Conservation (phyloP, 1,140 invertebrate genomes). For the Gonatopus flavifemur region DNA sequence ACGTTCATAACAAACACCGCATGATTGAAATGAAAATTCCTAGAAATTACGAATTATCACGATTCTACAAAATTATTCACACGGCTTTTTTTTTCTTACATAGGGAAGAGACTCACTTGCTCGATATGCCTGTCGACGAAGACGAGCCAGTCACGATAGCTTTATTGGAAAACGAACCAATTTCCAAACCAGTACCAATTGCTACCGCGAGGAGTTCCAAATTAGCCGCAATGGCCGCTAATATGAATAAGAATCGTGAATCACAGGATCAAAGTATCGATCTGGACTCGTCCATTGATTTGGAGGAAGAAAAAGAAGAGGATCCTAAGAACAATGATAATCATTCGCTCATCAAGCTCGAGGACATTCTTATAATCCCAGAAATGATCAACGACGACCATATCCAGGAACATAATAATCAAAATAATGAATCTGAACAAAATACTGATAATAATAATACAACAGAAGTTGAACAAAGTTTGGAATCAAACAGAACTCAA, state of each 20-base stretch:
- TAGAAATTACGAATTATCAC: too few relatives aligned
- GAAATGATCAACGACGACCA: conserved; percentile 14
- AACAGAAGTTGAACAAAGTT: background rate
- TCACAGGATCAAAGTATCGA: conserved; percentile 25
- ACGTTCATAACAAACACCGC: too few relatives aligned
- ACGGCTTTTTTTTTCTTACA: too few relatives aligned
- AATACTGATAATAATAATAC: background rate
- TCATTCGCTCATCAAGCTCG: conserved; percentile 30
- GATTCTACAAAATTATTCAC: too few relatives aligned
- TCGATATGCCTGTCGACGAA: conserved; percentile 35
- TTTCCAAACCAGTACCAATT: conserved; percentile 40
- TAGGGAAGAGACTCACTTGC: conserved; percentile 49
- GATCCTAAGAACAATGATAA: conserved; percentile 25
- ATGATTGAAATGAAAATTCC: too few relatives aligned
- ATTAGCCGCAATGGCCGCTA: conserved; percentile 52
- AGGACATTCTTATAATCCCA: conserved; percentile 41
- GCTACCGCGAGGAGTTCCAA: conserved; percentile 50
- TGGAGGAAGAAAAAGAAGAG: conserved; percentile 20
- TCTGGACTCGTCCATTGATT: conserved; percentile 12
- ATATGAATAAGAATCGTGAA: conserved; percentile 37
- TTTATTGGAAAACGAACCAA: conserved; percentile 17
- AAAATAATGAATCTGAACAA: background rate
- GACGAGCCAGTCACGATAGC: conserved; percentile 6
- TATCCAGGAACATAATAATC: conserved; percentile 2
- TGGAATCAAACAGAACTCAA: background rate